These are phyloP conservation scores for Lonchura striata DNA, from an alignment of 2,113 vertebrate species.

Conservation along the genomic window DNA sequence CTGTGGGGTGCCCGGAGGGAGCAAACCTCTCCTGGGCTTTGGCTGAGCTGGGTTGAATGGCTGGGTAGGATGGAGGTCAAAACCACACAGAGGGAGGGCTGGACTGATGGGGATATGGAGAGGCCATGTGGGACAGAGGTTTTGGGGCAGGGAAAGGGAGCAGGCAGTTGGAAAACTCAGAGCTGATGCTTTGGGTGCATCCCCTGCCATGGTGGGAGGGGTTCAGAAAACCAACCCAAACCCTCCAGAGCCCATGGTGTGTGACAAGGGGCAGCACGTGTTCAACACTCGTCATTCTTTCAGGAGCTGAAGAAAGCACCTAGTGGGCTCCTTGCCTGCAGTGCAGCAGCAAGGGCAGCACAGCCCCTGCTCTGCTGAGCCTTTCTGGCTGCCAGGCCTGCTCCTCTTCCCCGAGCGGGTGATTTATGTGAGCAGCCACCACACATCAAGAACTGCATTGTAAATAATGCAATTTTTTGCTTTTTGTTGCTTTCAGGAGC, in stretches of 20 bases:
- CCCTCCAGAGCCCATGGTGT: not conserved
- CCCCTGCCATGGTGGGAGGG: rapidly evolving
- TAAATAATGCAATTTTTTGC: not conserved
- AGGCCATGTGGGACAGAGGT: not conserved
- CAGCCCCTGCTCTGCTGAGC: not conserved
- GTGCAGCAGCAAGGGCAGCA: not conserved
- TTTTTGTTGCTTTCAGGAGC: not conserved
- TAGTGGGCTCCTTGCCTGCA: not conserved
- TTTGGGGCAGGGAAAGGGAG: not conserved
- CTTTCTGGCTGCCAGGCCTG: not conserved
- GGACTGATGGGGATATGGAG: no score
- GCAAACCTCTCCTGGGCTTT: not conserved
- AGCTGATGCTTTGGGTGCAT: not conserved
- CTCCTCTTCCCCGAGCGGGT: not conserved
- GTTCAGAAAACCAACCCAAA: not conserved
- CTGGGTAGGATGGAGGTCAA: not conserved
- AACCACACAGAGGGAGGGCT: not conserved
- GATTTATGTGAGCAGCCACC: not conserved
- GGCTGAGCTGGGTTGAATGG: not conserved
- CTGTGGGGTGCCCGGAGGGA: rapidly evolving
- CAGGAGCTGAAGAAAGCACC: not conserved
- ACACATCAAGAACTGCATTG: not conserved
- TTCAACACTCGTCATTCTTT: not conserved
- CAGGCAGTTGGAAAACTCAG: rapidly evolving
- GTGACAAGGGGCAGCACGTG: not conserved